Conservation (phyloP, 2,888 invertebrate species). For the Phorcus lineatus region DNA sequence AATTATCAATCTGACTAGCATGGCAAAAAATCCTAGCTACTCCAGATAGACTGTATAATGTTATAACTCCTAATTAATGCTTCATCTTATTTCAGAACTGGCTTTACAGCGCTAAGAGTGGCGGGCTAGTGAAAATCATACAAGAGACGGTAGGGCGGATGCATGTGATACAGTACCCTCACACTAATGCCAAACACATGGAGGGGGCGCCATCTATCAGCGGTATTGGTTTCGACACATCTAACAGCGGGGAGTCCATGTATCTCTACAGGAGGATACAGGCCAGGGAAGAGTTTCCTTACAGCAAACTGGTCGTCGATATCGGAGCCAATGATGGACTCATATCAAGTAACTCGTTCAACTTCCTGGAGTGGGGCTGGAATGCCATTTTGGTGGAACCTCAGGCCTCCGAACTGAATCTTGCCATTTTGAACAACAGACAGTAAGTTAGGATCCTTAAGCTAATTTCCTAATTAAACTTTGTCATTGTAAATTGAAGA, state of each 20-base stretch:
- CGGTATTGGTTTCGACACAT: conserved; percentile 59
- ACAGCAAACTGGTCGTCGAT: conserved; percentile 55
- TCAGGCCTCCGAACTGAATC: conserved; percentile 46
- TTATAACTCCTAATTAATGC: too few species aligned
- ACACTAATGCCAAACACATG: not conserved
- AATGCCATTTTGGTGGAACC: conserved; percentile 68
- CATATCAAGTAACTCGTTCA: conserved; percentile 65
- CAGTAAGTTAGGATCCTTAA: conserved; percentile 43
- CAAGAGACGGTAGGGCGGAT: conserved; percentile 59
- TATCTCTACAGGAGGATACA: conserved; percentile 56
- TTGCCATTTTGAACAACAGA: conserved; percentile 52
- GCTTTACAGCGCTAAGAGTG: conserved; percentile 52
- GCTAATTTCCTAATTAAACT: not conserved
- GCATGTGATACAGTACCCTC: conserved; percentile 45
- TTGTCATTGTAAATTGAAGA: too few species aligned
- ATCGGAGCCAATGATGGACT: conserved; percentile 69
- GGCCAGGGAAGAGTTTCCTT: conserved; percentile 37
- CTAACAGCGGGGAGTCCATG: conserved; percentile 57
- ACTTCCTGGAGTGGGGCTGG: conserved; percentile 68
- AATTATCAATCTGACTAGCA: too few species aligned
- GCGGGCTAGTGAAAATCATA: conserved; percentile 50
- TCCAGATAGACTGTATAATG: too few species aligned
- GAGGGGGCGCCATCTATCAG: conserved; percentile 22
- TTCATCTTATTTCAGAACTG: conserved; percentile 28
- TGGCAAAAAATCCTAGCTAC: too few species aligned